These are phyloP conservation scores for Geococcyx californianus DNA, from an alignment of 2,113 vertebrate species.

Conservation along the genomic window DNA sequence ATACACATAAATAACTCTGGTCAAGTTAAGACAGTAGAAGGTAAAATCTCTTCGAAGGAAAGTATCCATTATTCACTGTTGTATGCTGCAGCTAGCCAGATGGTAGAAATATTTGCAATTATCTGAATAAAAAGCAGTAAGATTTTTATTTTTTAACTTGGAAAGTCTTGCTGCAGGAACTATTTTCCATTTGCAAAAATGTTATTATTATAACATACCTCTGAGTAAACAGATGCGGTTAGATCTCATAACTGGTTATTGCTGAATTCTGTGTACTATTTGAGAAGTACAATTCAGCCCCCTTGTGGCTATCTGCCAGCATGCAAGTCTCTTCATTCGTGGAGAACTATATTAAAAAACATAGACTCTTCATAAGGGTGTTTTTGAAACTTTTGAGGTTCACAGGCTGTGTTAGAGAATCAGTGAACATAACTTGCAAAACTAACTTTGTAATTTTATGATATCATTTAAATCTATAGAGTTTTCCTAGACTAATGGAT, in stretches of 20 bases:
- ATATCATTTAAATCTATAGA: neutral
- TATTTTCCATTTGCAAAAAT: neutral
- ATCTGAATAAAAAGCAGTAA: neutral
- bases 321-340: neutral
- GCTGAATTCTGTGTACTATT: neutral
- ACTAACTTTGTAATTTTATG: neutral
- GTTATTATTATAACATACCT: neutral
- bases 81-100: neutral
- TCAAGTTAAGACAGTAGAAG: neutral
- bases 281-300: constrained; percentile 12
- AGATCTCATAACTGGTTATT: neutral
- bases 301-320: constrained; percentile 13
- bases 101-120: neutral
- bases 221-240: neutral
- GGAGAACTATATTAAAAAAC: neutral
- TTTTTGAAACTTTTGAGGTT: neutral
- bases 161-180: neutral
- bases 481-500: neutral
- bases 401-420: neutral
- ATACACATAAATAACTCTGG: neutral
- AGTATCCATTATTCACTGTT: neutral
- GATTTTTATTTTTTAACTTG: neutral
- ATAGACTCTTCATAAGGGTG: neutral
- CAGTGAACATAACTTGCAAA: neutral
- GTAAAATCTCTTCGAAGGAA: neutral